Conservation (phyloP, 2,888 invertebrate genomes). For the Acrobasis suavella region DNA sequence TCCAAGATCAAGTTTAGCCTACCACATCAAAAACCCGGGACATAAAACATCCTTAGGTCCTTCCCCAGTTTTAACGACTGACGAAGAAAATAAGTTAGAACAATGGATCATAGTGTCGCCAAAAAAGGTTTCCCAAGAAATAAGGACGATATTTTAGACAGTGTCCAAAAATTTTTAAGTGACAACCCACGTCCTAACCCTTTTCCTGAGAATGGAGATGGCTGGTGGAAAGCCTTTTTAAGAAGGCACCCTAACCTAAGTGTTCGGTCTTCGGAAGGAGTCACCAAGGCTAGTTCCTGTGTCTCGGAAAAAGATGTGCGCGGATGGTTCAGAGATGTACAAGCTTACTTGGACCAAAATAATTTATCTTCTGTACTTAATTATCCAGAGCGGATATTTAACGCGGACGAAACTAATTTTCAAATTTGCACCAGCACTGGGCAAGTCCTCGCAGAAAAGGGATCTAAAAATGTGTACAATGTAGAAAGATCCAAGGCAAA, state of each 20-base stretch:
- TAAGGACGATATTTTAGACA: neutral
- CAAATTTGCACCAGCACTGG: slow-evolving; percentile 28
- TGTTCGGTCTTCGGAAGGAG: neutral
- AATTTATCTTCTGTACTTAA: neutral
- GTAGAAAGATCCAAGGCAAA: slow-evolving; percentile 21
- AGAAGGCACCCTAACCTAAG: neutral
- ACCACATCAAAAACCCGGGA: neutral
- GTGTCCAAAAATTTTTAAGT: neutral
- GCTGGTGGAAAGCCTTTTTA: neutral
- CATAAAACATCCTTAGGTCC: neutral
- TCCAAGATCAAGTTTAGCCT: neutral
- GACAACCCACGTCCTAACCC: neutral
- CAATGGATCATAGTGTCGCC: neutral
- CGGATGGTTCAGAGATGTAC: neutral
- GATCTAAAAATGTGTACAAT: slow-evolving; percentile 29
- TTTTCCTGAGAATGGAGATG: neutral
- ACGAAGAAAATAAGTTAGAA: neutral
- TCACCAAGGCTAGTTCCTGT: neutral
- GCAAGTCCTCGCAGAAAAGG: slow-evolving; percentile 28
- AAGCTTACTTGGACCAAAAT: neutral
- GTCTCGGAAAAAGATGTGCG: neutral
- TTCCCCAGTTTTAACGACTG: neutral
- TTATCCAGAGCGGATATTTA: neutral
- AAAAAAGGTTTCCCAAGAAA: neutral
- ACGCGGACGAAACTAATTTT: slow-evolving; percentile 25